Evolutionary conservation across 2,113 vertebrate species (phyloP).

Genomic region (Paradisaea rubra): DNA sequence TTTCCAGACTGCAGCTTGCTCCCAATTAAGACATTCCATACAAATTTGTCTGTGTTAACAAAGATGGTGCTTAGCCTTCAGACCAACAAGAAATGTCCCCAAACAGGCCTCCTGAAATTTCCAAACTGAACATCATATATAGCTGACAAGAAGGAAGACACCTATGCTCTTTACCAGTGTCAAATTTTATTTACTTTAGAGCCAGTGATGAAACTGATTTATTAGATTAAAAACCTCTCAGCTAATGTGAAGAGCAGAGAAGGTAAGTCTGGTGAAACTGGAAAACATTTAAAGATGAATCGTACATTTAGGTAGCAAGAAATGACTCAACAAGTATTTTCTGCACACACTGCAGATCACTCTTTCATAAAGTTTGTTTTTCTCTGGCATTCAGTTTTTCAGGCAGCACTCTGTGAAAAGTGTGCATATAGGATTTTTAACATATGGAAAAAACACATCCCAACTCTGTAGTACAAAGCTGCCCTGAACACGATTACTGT

Average conservation of each 20-base stretch:
- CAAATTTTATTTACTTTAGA: background rate
- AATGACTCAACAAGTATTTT: background rate
- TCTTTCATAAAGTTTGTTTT: background rate
- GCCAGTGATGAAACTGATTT: background rate
- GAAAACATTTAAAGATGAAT: background rate
- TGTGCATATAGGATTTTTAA: background rate
- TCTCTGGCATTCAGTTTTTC: background rate
- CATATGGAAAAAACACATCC: background rate
- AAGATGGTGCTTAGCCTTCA: background rate
- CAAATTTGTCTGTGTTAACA: background rate
- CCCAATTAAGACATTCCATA: background rate
- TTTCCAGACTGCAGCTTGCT: background rate
- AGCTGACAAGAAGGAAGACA: background rate
- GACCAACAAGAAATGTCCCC: background rate
- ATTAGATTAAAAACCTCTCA: background rate
- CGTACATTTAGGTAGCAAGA: background rate
- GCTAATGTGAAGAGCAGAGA: background rate
- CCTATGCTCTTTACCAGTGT: background rate
- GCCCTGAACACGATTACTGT: too few relatives aligned
- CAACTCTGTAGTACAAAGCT: background rate
- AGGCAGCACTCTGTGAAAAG: background rate
- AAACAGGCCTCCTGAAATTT: background rate
- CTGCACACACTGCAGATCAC: background rate
- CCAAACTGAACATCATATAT: background rate
- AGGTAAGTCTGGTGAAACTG: background rate